A percentile compares a stretch with the other conserved stretches of the same genome.
Conservation (phyloP, 2,113 vertebrate species). For the Octodon degus region DNA sequence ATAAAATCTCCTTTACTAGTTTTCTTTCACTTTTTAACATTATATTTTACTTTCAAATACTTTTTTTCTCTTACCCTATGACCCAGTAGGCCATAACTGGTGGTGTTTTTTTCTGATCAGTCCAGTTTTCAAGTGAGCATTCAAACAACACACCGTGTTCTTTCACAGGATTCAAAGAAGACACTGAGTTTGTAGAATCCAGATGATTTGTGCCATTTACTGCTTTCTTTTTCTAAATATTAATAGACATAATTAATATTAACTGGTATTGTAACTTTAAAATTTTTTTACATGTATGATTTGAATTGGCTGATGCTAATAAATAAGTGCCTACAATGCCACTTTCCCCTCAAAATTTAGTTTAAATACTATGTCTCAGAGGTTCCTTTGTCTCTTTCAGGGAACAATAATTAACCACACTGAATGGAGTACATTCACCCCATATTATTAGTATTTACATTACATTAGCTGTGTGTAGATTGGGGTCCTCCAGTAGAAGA, state of each 20-base stretch:
- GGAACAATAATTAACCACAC: background rate
- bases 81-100: constrained; percentile 98
- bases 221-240: constrained; percentile 83
- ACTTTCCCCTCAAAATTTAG: background rate
- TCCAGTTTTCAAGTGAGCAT: constrained; percentile 95
- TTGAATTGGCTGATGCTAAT: background rate
- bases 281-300: constrained; percentile 23
- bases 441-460: constrained; percentile 11
- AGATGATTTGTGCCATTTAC: constrained; percentile 48
- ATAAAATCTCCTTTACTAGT: background rate
- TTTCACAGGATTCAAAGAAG: constrained; percentile 88
- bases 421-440: background rate
- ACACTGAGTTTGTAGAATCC: constrained; percentile 60
- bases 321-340: background rate
- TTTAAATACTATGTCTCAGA: background rate
- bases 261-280: constrained; percentile 28
- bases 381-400: background rate
- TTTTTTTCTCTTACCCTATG: constrained; percentile 90
- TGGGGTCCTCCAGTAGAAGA: background rate
- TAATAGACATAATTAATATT: background rate
- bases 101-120: constrained; percentile 93
- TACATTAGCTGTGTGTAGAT: constrained; percentile 23
- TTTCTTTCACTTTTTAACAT: background rate
- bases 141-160: constrained; percentile 97
- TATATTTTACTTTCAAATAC: background rate